Conservation (phyloP, 2,113 vertebrate species). For the Neogale vison region DNA sequence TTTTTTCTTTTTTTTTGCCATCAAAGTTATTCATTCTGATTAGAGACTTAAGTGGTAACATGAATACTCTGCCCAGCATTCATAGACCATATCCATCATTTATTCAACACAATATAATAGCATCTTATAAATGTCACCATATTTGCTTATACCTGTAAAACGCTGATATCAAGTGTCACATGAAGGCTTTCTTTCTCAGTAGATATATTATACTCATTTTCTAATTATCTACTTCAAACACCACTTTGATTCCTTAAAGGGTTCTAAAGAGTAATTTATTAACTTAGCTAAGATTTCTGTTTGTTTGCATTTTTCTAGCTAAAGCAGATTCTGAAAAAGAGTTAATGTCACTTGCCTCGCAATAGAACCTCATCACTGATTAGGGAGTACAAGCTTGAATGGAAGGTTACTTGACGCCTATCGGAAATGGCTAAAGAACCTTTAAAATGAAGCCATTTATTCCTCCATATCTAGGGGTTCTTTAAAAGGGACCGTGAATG, state of each 20-base stretch:
- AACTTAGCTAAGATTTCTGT: slow-evolving; percentile 10
- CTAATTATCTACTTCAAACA: slow-evolving; percentile 23
- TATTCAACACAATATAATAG: slow-evolving; percentile 42
- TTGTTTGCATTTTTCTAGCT: background rate
- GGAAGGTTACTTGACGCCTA: background rate
- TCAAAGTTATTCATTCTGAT: slow-evolving; percentile 62
- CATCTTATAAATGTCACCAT: slow-evolving; percentile 47
- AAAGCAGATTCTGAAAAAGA: background rate
- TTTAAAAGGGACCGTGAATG: background rate
- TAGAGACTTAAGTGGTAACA: slow-evolving; percentile 13
- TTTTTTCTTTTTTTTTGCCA: slow-evolving; percentile 59
- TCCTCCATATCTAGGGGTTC: background rate
- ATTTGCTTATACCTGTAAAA: background rate
- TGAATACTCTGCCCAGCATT: background rate
- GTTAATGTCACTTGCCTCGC: background rate
- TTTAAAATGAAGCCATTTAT: background rate
- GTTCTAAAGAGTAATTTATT: slow-evolving; percentile 2
- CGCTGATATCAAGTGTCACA: background rate
- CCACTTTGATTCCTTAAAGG: slow-evolving; percentile 10
- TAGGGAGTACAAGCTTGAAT: background rate
- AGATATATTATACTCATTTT: background rate
- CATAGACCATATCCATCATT: slow-evolving; percentile 17
- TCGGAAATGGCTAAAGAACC: background rate
- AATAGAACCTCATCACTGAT: background rate
- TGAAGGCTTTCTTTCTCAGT: background rate